Base-by-base conservation (phyloP, 2,888 invertebrate genomes). In the Leistus spinibarbis region DNA sequence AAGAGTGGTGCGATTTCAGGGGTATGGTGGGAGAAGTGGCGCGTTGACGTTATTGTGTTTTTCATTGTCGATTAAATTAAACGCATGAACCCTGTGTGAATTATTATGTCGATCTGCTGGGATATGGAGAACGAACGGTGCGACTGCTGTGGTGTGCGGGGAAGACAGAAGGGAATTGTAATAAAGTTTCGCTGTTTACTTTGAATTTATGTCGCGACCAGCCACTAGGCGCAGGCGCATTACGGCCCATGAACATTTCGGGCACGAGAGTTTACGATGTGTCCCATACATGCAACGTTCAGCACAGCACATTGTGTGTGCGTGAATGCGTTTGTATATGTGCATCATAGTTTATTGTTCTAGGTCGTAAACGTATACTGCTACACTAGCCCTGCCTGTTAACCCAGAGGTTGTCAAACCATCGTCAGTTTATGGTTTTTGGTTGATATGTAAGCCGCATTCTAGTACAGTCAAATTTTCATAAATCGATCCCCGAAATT, bases 1-100 rank as follows among this genome's bases (percentile, higher is more conserved):
- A 9, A 27, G 27, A 10, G 40, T 40, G 40, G 40, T 5, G 40
- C 40, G 40, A 0, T 3, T 40, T 40, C 10, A 7, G 40, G 13
- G 40, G 40, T 4, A 40, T 40, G 40, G 40, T 13, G 60, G 19
- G 20, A 10, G 19, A 19, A 19, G 13, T 16, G 56, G 56, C 19
- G 60, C 19, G 60, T 60, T 60, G 60, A 60, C 22, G 67, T 73
- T 73, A 73, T 73, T 73, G 73, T 62, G 73, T 67, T 67, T 73
- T 73, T 73, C 73, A 73, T 73, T 67, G 73, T 73, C 73, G 62
- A 73, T 73, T 73, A 73, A 73, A 73, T 73, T 73, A 73, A 73
- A 73, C 73, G 73, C 73, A 73, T 73, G 73, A 73, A 73, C 60
- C 73, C 66, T 27, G 40, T 40, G 40, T 40, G 73, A 73, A 73